Evolutionary conservation across 2,113 vertebrate species (phyloP).

Genomic region (Amphilophus citrinellus): DNA sequence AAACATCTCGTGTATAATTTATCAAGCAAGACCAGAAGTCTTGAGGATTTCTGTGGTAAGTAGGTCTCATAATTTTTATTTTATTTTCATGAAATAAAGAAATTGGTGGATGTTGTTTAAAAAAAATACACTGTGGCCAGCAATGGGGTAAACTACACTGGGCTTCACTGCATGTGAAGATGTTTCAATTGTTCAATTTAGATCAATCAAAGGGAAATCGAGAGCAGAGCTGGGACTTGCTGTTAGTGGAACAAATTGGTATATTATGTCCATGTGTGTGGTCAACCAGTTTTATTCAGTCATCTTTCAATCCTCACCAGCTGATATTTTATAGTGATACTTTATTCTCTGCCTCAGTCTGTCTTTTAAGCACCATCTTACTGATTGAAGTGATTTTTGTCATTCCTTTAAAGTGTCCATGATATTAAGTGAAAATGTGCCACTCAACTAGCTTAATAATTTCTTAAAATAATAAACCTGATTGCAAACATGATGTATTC

Average conservation of each 20-base stretch:
- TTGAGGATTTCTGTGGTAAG: not conserved
- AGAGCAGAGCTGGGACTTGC: conserved; percentile 28
- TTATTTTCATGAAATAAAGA: not conserved
- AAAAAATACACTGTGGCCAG: not conserved
- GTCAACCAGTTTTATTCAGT: conserved; percentile 30
- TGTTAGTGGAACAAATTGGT: conserved; percentile 48
- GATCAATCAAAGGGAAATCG: conserved; percentile 40
- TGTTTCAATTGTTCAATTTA: conserved; percentile 57
- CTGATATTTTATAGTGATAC: not conserved
- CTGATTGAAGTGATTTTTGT: conserved; percentile 12
- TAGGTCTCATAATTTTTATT: not conserved
- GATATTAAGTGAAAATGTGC: not conserved
- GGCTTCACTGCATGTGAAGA: not conserved
- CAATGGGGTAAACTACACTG: not conserved
- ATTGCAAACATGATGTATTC: not conserved
- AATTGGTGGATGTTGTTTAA: not conserved
- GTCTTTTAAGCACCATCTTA: not conserved
- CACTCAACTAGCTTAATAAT: not conserved
- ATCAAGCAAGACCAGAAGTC: not conserved
- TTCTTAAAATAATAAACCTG: not conserved
- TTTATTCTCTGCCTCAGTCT: not conserved
- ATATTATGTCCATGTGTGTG: not conserved
- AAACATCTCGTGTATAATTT: conserved; percentile 18
- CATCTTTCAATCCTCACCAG: not conserved
- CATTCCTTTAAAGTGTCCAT: not conserved